A percentile compares a stretch with the other conserved stretches of the same genome.
phyloP scores from a whole-genome alignment of 2,113 vertebrate genomes.

The Pantherophis guttatus region DNA sequence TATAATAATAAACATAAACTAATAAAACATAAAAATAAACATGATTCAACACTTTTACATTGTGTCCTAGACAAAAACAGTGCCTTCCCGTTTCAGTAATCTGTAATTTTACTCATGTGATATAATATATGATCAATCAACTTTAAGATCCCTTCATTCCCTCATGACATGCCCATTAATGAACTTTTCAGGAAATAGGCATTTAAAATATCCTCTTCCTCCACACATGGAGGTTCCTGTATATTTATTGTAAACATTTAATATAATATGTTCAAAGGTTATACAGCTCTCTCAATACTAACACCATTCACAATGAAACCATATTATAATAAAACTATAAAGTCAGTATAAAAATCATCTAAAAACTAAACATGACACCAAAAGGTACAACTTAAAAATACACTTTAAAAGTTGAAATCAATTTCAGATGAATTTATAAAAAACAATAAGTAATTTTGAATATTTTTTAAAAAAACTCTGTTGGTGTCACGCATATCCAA shows the following conservation, averaged over 20 bases:
- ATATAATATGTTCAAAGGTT: not conserved
- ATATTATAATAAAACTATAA: not conserved
- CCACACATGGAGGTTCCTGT: not conserved
- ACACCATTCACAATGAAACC: not conserved
- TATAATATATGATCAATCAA: not conserved
- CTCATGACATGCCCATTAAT: not conserved
- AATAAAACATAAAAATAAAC: not conserved
- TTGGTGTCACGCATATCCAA: not conserved
- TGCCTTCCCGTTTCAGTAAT: not conserved
- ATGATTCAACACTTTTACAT: not conserved
- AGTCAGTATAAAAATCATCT: not conserved
- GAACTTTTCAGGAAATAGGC: not conserved
- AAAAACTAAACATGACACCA: not conserved
- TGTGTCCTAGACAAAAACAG: not conserved
- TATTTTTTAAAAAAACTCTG: not conserved
- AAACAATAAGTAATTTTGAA: not conserved
- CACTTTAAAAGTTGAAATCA: not conserved
- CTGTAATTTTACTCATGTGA: not conserved
- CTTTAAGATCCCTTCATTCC: not conserved
- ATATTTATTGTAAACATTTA: slow-evolving; percentile 6
- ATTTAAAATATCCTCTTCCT: not conserved
- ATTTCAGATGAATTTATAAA: not conserved
- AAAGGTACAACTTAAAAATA: not conserved
- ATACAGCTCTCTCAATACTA: not conserved
- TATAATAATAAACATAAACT: not conserved